phyloP scores from a whole-genome alignment of 2,797 vertebrate species.

The Aplochiton taeniatus region DNA sequence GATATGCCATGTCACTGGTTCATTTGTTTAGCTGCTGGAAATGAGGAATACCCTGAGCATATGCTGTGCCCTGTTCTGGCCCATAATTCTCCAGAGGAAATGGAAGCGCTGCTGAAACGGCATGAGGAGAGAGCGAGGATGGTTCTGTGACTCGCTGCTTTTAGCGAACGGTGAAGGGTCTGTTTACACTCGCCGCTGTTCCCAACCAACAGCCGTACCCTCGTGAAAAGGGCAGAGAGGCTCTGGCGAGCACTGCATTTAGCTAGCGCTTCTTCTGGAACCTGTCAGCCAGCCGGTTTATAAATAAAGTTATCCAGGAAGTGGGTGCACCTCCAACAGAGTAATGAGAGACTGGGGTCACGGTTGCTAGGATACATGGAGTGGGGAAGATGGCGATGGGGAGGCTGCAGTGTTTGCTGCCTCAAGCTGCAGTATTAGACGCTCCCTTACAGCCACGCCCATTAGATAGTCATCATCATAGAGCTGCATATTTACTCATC shows the following conservation, averaged over 20 bases:
- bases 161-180: conserved; percentile 18
- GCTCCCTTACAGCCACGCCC: conserved; percentile 46
- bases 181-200: conserved; percentile 47
- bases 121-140: background rate
- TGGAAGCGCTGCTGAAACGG: conserved; percentile 21
- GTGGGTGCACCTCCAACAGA: conserved; percentile 57
- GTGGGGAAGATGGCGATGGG: conserved; percentile 51
- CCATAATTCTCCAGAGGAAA: conserved; percentile 28
- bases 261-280: conserved; percentile 34
- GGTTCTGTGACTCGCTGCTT: background rate
- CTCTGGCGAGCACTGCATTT: conserved; percentile 22
- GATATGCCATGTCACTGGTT: too few species aligned
- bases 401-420: conserved; percentile 52
- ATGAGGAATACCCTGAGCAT: too few species aligned
- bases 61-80: conserved; percentile 20
- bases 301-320: conserved; percentile 71
- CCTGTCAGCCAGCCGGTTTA: conserved; percentile 64
- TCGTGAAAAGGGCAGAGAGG: conserved; percentile 13
- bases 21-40: too few species aligned
- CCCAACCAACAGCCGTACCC: conserved; percentile 14
- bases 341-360: conserved; percentile 57
- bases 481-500: conserved; percentile 17
- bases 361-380: conserved; percentile 70
- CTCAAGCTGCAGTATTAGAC: conserved; percentile 46
- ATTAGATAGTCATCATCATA: conserved; percentile 7